Percentiles rank a stretch among this genome's conserved stretches.
Evolutionary conservation across 2,888 invertebrate species (phyloP).

Genomic region (Mimachlamys varia): DNA sequence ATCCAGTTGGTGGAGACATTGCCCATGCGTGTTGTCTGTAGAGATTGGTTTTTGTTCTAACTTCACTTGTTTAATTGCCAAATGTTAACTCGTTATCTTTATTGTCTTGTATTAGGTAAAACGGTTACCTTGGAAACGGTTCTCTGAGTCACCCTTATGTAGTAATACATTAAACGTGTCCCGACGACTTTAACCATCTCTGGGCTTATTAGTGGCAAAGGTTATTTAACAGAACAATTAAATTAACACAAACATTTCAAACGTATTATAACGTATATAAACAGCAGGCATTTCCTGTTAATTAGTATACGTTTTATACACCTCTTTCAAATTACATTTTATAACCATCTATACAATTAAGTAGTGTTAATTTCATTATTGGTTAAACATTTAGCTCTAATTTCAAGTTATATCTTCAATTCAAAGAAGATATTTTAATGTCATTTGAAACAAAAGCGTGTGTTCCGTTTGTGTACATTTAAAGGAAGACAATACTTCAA

Average conservation of each 20-base stretch:
- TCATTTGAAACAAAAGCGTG: too few species aligned
- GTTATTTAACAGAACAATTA: background rate
- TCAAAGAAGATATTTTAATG: too few species aligned
- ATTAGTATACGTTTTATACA: background rate
- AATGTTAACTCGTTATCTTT: background rate
- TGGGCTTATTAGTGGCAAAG: background rate
- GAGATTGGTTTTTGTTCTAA: too few species aligned
- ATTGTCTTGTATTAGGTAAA: background rate
- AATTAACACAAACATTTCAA: background rate
- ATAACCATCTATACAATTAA: too few species aligned
- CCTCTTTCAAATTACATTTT: too few species aligned
- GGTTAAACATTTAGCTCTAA: too few species aligned
- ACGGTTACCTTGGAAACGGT: conserved; percentile 6
- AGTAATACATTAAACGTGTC: background rate
- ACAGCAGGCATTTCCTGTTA: background rate
- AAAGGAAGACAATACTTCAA: too few species aligned
- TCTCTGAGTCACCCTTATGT: background rate
- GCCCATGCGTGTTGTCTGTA: too few species aligned
- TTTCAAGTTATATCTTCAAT: too few species aligned
- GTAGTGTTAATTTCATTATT: too few species aligned
- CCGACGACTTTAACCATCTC: background rate
- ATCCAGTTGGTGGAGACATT: too few species aligned
- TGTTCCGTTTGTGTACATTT: too few species aligned
- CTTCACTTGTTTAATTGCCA: background rate
- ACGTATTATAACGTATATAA: background rate